Evolutionary conservation across 2,888 invertebrate genomes (phyloP), one percentile per base, ranked within the genome.

Genomic region (Elgonia sp.): DNA sequence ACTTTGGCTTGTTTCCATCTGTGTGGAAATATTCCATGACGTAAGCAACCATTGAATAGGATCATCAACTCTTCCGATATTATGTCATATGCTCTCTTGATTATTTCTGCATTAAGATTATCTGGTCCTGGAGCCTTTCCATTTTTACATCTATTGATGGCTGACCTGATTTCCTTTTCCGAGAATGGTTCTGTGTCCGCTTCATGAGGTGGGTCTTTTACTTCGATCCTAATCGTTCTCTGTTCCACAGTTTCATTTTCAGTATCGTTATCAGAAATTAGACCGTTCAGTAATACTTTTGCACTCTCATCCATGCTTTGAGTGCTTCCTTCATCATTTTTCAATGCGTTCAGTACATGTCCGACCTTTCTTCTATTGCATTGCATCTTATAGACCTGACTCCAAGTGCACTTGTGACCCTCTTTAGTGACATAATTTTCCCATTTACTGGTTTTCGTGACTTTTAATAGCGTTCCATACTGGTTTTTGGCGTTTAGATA

Each of bases 1-100:
- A 86, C 20, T 18, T 65, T 53, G 0, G 77, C 75, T 10, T 5
- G 55, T n/a, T 89, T 89, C 89, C 84, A 85, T 16, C 21, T 14
- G 0, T 37, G 29, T 0, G 87, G 87, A 9, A 86, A 89, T 3
- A 67, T n/a, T 0, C 81, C 63, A 8, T n/a, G 53, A 6, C 57
- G 18, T 8, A 85, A 69, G 6, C 88, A 85, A 0, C 12, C 18
- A n/a, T 83, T 88, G 12, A 42, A 85, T 0, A 85, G 40, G 0
- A 16, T 14, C 0, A 63, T 21, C 10, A 86, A 0, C 10, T 62
- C 63, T 9, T 16, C 46, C 0, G 8, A 0, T 7, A 84, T 39
- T 0, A 55, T 12, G n/a, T 9, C 39, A 8, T 0, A 37, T 21
- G 16, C 60, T 21, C 8, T 14, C 6, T 65, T 70, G 0, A 81